Base-by-base conservation (phyloP, 2,113 vertebrate genomes). In the Rhizomys pruinosus region DNA sequence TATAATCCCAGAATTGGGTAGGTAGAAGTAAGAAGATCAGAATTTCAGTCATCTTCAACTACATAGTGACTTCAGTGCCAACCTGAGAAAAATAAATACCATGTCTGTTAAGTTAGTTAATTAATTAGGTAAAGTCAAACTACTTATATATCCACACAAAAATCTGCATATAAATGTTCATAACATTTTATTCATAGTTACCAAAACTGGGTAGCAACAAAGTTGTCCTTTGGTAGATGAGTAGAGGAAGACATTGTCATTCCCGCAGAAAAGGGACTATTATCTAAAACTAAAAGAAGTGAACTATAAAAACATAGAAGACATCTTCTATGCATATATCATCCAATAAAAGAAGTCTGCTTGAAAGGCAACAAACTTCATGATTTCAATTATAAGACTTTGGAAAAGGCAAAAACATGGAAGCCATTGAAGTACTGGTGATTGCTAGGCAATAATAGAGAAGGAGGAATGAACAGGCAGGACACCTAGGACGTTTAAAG, bases 141-240 rank as follows among this genome's bases (percentile, higher is more conserved):
- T 34, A 34, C 5, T 47, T 80, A 64, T 29, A 64, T 29, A 10
- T 55, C 27, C 7, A 59, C 17, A 84, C 4, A 55, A 82, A 95
- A 88, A 72, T 23, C 27, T 73, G 34, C 13, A 69, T 84, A 59
- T 10, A 13, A 19, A 69, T 87, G 52, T 85, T 93, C 87, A 90
- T 9, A 84, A 92, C 23, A n/a, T 17, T 90, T 91, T 91, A 81
- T 34, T 88, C 55, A 81, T 57, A 92, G 59, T 39, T 89, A 63
- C 63, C 27, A n/a, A 88, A 84, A 90, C 55, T 39, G 78, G 29
- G 59, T 81, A 89, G 71, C 47, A 90, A 94, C 64, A 12, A 82
- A 89, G 63, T 89, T 89, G 63, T n/a, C 55, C 44, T 91, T 81
- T 22, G 15, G 47, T 72, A 88, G 44, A 29, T 77, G 34, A 82